These are phyloP conservation scores for Melinaea menophilus DNA, from an alignment of 2,888 invertebrate genomes.

Conservation along the genomic window DNA sequence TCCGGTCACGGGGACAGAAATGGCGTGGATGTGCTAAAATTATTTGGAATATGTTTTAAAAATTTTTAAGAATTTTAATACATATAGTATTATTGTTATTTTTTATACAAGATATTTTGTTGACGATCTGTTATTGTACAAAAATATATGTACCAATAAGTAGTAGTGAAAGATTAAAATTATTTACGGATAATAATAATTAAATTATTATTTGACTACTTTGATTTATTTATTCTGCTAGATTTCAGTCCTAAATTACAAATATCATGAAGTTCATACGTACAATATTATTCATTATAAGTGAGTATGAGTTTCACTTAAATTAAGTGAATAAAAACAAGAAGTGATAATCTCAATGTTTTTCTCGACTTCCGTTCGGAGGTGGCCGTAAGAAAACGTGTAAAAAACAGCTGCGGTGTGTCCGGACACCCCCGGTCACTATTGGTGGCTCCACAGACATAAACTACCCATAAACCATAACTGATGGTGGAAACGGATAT, in stretches of 20 bases:
- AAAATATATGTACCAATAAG: too few species aligned
- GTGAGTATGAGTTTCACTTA: too few species aligned
- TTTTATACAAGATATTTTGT: conserved; percentile 11
- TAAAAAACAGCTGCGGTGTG: conserved; percentile 81
- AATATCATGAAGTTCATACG: too few species aligned
- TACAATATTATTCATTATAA: too few species aligned
- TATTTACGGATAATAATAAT: too few species aligned
- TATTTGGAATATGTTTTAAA: neutral
- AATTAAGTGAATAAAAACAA: too few species aligned
- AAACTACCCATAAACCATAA: conserved; percentile 69
- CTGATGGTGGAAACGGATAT: conserved; percentile 28
- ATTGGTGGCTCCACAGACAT: conserved; percentile 56
- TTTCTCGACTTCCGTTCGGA: conserved; percentile 47
- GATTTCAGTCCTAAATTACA: too few species aligned
- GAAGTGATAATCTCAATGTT: conserved; percentile 25
- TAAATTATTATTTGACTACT: too few species aligned
- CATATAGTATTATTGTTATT: neutral
- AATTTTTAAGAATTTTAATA: neutral
- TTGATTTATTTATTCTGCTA: too few species aligned
- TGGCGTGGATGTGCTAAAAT: conserved; percentile 22
- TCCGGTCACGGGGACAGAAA: conserved; percentile 45
- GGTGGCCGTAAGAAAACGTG: conserved; percentile 64
- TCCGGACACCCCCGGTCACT: conserved; percentile 66
- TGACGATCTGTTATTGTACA: too few species aligned
- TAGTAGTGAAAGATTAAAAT: too few species aligned